Base-by-base conservation (phyloP, 2,888 invertebrate species). In the Mythimna impura region DNA sequence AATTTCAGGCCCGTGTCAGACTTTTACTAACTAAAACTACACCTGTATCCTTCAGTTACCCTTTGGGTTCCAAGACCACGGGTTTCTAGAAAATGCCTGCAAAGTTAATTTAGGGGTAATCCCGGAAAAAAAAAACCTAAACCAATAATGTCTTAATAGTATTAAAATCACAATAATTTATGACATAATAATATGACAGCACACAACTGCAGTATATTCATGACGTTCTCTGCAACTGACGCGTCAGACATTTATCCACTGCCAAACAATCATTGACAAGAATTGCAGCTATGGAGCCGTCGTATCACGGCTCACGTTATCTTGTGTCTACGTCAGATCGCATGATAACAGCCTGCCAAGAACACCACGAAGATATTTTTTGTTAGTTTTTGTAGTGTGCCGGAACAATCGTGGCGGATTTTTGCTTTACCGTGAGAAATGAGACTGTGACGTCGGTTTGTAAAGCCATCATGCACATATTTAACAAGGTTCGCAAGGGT, bases 371-470 rank as follows among this genome's bases (percentile, higher is more conserved):
- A 80, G 75, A 77, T 73, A 69, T 74, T 73, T 82, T 85, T 86
- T 89, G 90, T 90, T 87, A 92, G 92, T 93, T 87, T 90, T 89
- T 87, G 83, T 87, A 82, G 78, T 64, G 86, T 81, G 77, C 68
- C 73, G 86, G 88, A 86, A 90, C 90, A 89, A 91, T 89, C 86
- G 84, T 78, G 74, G 86, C 83, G 82, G 84, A 72, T 81, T 88
- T 86, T 86, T 84, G 83, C 80, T 82, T 78, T 74, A 62, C 66
- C 70, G 85, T 88, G 89, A 86, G 88, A 89, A 89, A 93, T 94
- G 92, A 83, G 80, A 66, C 78, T 68, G 83, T 86, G 84, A 85
- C 74, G 72, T 70, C 22, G 5, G 52, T 63, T 43, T 60, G 70
- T 81, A 76, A 82, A 75, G 34, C 58, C 30, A 82, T 67, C 62